phyloP scores from a whole-genome alignment of 2,888 invertebrate genomes.

The Troides helena region DNA sequence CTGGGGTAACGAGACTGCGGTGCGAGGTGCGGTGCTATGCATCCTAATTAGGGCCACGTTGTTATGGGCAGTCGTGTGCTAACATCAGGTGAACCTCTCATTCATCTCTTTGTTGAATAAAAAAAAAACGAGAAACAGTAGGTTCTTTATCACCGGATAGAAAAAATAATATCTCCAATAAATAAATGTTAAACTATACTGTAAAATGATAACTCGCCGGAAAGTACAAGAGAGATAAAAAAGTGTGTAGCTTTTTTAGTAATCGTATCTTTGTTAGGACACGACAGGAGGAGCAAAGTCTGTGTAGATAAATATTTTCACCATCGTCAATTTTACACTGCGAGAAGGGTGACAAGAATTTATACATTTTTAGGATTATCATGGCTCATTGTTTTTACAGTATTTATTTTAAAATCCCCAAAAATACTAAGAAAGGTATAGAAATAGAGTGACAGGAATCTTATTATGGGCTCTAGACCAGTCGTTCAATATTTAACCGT shows the following conservation, averaged over 20 bases:
- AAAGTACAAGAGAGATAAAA: conserved; percentile 9
- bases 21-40: too few species aligned
- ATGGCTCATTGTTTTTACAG: neutral
- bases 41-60: too few species aligned
- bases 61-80: too few species aligned
- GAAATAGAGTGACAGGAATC: too few species aligned
- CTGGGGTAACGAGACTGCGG: too few species aligned
- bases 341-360: neutral
- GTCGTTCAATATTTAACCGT: too few species aligned
- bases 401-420: neutral
- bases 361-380: neutral
- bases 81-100: too few species aligned
- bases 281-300: conserved; percentile 27
- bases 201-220: conserved; percentile 5
- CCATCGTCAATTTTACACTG: conserved; percentile 3
- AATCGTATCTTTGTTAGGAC: conserved; percentile 9
- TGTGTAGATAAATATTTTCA: conserved; percentile 17
- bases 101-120: neutral
- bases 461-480: too few species aligned
- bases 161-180: neutral
- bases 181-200: neutral
- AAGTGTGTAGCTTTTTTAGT: conserved; percentile 8
- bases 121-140: neutral
- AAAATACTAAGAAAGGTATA: neutral
- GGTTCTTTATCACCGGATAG: neutral